Conservation (phyloP, 2,888 invertebrate species). For the Calameuta filiformis region DNA sequence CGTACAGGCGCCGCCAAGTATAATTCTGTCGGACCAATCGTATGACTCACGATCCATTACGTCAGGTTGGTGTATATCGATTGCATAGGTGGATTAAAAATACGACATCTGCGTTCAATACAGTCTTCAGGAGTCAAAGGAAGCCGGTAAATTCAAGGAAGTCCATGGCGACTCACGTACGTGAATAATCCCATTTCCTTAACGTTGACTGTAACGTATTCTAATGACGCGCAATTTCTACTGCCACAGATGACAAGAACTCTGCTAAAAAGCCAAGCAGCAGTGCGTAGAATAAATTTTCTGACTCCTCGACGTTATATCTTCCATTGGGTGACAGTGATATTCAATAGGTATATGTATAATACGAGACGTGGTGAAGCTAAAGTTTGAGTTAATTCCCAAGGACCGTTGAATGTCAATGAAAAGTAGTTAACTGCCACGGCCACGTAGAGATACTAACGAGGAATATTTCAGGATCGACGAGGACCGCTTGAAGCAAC, state of each 20-base stretch:
- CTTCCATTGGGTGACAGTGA: slow-evolving; percentile 44
- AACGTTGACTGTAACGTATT: not conserved
- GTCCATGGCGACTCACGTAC: not conserved
- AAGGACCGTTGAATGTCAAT: not conserved
- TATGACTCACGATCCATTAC: not conserved
- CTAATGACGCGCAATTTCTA: not conserved
- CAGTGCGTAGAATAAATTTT: not conserved
- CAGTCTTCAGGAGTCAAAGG: not conserved
- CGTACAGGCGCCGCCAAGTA: not conserved
- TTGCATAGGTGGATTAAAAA: not conserved
- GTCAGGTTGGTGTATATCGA: not conserved
- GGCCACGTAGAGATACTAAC: not conserved
- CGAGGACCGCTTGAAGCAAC: slow-evolving; percentile 72
- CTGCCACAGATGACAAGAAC: not conserved
- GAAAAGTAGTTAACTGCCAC: not conserved
- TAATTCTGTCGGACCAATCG: not conserved
- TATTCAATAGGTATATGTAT: slow-evolving; percentile 45
- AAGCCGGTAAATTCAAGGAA: not conserved
- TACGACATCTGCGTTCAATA: not conserved
- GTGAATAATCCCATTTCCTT: not conserved
- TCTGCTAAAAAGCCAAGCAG: not conserved
- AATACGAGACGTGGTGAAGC: not conserved
- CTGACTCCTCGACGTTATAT: slow-evolving; percentile 26
- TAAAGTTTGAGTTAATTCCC: not conserved
- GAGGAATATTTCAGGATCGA: slow-evolving; percentile 70